A percentile compares a stretch with the other conserved stretches of the same genome.
These are phyloP conservation scores for Abrostola triplasia DNA, from an alignment of 2,888 invertebrate genomes.

Conservation along the genomic window DNA sequence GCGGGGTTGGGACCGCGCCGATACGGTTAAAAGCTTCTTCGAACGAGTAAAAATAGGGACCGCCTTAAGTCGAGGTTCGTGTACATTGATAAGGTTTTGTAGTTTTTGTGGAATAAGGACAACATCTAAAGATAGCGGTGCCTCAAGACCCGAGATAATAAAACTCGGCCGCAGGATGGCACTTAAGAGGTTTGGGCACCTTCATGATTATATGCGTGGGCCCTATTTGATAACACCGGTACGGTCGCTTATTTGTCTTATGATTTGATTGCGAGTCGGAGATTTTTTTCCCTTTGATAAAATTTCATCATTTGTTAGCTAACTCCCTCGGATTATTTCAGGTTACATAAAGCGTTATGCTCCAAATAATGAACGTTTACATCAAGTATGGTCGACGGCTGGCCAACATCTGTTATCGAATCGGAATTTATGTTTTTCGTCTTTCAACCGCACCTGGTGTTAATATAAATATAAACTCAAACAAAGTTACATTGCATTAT, in stretches of 20 bases:
- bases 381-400: constrained; percentile 75
- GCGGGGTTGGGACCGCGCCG: constrained; percentile 70
- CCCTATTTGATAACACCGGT: constrained; percentile 76
- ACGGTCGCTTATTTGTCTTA: constrained; percentile 76
- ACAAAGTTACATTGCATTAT: constrained; percentile 56
- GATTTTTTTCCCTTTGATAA: constrained; percentile 62
- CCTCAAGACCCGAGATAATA: constrained; percentile 75
- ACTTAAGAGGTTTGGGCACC: constrained; percentile 76
- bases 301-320: constrained; percentile 59
- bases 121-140: constrained; percentile 80
- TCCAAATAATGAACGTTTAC: constrained; percentile 76
- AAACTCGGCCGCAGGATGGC: constrained; percentile 76
- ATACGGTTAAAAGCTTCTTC: constrained; percentile 85
- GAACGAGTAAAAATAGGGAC: constrained; percentile 81
- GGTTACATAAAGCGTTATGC: constrained; percentile 76
- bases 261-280: constrained; percentile 64
- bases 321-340: constrained; percentile 67
- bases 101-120: constrained; percentile 83
- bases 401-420: constrained; percentile 85
- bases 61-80: constrained; percentile 85
- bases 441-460: constrained; percentile 82
- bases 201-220: constrained; percentile 72
- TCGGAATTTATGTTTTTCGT: constrained; percentile 82
- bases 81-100: constrained; percentile 84
- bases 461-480: constrained; percentile 73